Percentiles rank a stretch among this genome's conserved stretches.
Evolutionary conservation across 2,797 vertebrate genomes (phyloP).

Genomic region (Lacerta viridis): DNA sequence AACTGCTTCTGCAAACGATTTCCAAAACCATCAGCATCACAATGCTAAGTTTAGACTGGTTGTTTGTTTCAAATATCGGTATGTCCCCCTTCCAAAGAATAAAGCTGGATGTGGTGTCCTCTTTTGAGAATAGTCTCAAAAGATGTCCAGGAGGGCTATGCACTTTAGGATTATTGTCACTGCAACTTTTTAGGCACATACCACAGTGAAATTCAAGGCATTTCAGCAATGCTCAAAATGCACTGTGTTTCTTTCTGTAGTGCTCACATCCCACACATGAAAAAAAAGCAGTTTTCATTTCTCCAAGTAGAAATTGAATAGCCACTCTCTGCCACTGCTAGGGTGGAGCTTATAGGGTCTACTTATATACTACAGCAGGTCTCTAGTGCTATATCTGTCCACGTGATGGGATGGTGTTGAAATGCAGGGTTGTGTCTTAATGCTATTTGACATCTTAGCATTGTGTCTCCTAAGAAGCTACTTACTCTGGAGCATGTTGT

Average conservation of each 20-base stretch:
- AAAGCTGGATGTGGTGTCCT: not conserved
- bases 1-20: constrained; percentile 76
- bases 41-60: constrained; percentile 49
- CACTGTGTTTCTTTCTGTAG: constrained; percentile 32
- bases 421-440: not conserved
- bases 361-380: not conserved
- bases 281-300: constrained; percentile 31
- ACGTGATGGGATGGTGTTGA: not conserved
- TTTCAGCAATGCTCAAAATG: not conserved
- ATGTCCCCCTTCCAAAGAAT: not conserved
- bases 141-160: fast-evolving
- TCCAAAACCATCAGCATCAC: constrained; percentile 48
- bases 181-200: constrained; percentile 6
- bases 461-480: not conserved
- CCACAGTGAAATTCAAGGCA: not conserved
- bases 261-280: not conserved
- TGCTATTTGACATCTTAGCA: not conserved
- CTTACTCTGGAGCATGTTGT: not conserved
- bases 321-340: not conserved
- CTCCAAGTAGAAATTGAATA: not conserved
- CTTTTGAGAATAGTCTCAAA: too few relatives aligned
- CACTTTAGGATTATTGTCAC: constrained; percentile 5
- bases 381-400: not conserved
- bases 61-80: constrained; percentile 47
- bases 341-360: not conserved